Base-by-base conservation (phyloP, 2,797 vertebrate genomes). In the Austrolebias charrua region DNA sequence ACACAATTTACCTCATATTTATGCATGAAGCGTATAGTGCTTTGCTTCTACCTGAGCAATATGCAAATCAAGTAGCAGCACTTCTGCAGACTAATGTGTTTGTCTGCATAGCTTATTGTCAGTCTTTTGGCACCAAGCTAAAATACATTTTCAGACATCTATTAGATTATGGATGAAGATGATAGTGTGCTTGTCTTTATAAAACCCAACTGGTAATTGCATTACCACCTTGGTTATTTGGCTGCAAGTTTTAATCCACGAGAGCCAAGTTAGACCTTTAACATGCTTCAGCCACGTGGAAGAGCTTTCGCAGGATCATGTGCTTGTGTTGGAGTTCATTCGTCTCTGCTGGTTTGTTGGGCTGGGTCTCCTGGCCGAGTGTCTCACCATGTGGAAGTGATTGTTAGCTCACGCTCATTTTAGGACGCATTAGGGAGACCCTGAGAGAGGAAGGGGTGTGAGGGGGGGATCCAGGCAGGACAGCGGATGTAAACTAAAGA, bases 361-460 rank as follows among this genome's bases (percentile, higher is more conserved):
- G 77, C 68, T 73, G 72, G 69, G 73, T 73, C 73, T 81, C 45
- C 71, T 87, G 86, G 87, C 88, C 54, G 51, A 60, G 55, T 59
- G 63, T 80, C 62, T 35, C 60, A 75, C 76, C 90, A 91, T 91
- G 81, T 92, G 88, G 90, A 91, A 90, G 80, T 82, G 76, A 92
- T 92, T 90, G 89, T 90, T 86, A 86, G 79, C 60, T 42, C 67
- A 15, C 33, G 65, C 46, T 86, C 69, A 79, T 81, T 85, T 84
- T 77, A 86, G 84, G 81, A 86, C 75, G 79, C 80, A 66, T 69
- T 20, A 11, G 81, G 71, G 81, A 78, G 44, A 71, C 52, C 55
- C 63, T 45, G 68, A 61, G 68, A 71, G 58, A 56, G 64, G 62
- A 38, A 44, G 57, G 65, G 65, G 54, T 71, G 78, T 63, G 62